These are phyloP conservation scores for Daboia siamensis DNA, from an alignment of 2,113 vertebrate species.

Conservation along the genomic window DNA sequence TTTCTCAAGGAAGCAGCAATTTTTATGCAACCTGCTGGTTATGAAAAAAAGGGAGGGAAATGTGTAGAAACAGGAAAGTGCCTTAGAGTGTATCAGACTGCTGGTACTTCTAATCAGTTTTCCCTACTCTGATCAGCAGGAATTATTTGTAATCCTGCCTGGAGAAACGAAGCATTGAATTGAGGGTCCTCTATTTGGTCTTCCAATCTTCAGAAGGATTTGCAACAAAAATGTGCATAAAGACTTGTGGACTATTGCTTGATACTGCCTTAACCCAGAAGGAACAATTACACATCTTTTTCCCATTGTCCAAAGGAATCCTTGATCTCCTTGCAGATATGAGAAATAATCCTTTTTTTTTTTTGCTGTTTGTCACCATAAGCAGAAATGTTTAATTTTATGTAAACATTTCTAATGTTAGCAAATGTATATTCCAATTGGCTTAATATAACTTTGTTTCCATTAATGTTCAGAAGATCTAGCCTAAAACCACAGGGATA, in stretches of 20 bases:
- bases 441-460: not conserved
- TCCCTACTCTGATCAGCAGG: not conserved
- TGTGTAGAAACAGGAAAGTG: not conserved
- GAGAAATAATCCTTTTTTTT: not conserved
- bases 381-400: not conserved
- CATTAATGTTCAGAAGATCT: not conserved
- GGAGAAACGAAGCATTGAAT: not conserved
- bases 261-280: not conserved
- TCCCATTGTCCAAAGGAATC: not conserved
- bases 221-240: not conserved
- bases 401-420: not conserved
- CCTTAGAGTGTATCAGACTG: not conserved
- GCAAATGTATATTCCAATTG: not conserved
- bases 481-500: not conserved
- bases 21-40: not conserved
- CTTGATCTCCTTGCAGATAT: not conserved
- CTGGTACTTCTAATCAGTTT: not conserved
- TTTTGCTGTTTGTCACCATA: not conserved
- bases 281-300: not conserved
- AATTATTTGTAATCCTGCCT: not conserved
- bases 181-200: not conserved
- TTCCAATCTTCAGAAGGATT: not conserved
- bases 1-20: constrained; percentile 14
- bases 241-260: not conserved
- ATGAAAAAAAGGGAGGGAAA: not conserved